These are phyloP conservation scores for Bombus fervidus DNA, from an alignment of 1,140 invertebrate species.

Conservation along the genomic window DNA sequence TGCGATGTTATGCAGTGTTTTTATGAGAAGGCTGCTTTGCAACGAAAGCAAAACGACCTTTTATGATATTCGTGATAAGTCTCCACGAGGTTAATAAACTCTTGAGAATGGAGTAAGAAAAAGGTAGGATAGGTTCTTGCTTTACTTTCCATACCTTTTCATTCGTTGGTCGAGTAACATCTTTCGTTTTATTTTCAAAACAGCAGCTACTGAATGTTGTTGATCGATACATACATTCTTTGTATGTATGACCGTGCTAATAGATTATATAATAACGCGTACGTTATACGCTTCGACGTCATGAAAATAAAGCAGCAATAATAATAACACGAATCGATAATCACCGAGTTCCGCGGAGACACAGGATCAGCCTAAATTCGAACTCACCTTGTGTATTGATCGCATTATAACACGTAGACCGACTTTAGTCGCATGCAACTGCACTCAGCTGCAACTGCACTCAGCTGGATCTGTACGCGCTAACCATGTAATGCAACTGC, in stretches of 20 bases:
- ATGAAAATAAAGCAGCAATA: background rate
- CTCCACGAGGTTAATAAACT: background rate
- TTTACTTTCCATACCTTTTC: background rate
- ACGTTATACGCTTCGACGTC: background rate
- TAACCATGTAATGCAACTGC: slow-evolving; percentile 4
- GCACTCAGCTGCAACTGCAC: slow-evolving; percentile 7
- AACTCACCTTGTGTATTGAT: slow-evolving; percentile 31
- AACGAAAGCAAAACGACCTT: background rate
- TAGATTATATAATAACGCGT: too few species aligned
- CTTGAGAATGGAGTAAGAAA: background rate
- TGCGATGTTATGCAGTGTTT: background rate
- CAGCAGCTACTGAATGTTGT: background rate
- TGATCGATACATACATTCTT: background rate
- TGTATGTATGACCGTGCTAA: too few species aligned
- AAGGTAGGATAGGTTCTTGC: background rate
- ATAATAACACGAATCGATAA: background rate
- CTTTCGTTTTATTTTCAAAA: background rate
- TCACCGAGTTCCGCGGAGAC: background rate
- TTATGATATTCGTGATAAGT: background rate
- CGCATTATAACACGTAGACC: slow-evolving; percentile 27
- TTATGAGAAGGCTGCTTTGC: background rate
- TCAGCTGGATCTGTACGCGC: background rate
- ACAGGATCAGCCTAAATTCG: background rate
- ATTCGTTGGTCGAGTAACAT: background rate
- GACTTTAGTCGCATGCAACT: slow-evolving; percentile 30